Conservation (phyloP, 1,140 invertebrate species). For the Octopus bimaculoides region DNA sequence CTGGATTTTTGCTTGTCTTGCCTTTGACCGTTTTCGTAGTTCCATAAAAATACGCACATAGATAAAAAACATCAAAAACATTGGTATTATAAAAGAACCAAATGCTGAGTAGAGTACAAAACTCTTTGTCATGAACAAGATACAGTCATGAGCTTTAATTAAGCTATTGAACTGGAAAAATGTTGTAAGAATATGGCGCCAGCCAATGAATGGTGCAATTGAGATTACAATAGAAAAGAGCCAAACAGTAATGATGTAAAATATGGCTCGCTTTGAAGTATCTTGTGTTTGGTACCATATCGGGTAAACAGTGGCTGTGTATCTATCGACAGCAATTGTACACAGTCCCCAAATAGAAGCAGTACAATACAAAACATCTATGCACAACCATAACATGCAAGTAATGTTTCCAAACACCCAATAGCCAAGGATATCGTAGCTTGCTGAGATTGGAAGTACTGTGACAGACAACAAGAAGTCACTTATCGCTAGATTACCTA, state of each 20-base stretch:
- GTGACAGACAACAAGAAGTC: slow-evolving; percentile 55
- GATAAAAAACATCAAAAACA: slow-evolving; percentile 94
- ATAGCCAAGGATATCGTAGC: slow-evolving; percentile 52
- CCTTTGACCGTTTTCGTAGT: slow-evolving; percentile 38
- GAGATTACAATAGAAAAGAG: slow-evolving; percentile 54
- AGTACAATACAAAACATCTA: slow-evolving; percentile 58
- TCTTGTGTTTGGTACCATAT: slow-evolving; percentile 56
- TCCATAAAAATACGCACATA: slow-evolving; percentile 92
- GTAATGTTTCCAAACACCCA: slow-evolving; percentile 55
- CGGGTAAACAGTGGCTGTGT: slow-evolving; percentile 56
- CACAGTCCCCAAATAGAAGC: slow-evolving; percentile 58
- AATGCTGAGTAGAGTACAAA: slow-evolving; percentile 96
- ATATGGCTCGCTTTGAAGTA: slow-evolving; percentile 43
- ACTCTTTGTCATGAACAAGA: slow-evolving; percentile 62
- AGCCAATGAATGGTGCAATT: slow-evolving; percentile 55
- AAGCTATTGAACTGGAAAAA: slow-evolving; percentile 42
- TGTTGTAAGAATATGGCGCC: slow-evolving; percentile 48
- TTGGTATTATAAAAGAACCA: slow-evolving; percentile 94
- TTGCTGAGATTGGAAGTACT: slow-evolving; percentile 54
- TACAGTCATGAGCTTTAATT: slow-evolving; percentile 48
- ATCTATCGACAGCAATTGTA: slow-evolving; percentile 57
- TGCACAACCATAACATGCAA: slow-evolving; percentile 51
- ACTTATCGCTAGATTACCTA: slow-evolving; percentile 56
- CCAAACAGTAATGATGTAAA: slow-evolving; percentile 57
- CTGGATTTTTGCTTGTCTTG: slow-evolving; percentile 25